phyloP scores from a whole-genome alignment of 92 coral and sea anemone genomes.

The Zoanthus gigantus region DNA sequence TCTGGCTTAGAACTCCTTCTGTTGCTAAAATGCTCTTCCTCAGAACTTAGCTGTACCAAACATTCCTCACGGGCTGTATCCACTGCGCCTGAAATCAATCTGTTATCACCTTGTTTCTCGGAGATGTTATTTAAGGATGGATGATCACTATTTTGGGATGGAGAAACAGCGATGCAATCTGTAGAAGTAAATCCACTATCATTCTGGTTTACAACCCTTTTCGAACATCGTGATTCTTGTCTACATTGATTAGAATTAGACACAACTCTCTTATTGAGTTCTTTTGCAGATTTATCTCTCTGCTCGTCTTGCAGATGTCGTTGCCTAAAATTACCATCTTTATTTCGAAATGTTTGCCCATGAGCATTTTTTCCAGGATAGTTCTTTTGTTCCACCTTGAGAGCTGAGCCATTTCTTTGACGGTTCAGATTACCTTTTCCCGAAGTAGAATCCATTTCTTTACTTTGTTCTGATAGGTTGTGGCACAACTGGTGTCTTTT shows the following conservation, averaged over 20 bases:
- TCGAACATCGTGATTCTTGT: neutral
- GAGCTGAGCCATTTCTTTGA: neutral
- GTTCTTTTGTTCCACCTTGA: neutral
- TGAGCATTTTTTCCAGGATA: neutral
- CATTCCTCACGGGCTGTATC: neutral
- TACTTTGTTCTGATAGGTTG: neutral
- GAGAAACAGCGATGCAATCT: neutral
- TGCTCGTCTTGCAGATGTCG: neutral
- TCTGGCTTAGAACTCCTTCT: neutral
- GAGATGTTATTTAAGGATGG: neutral
- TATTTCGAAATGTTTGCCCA: neutral
- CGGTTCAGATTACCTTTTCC: neutral
- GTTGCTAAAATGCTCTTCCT: neutral
- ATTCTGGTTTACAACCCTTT: neutral
- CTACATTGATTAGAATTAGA: neutral
- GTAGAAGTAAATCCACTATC: constrained; percentile 44
- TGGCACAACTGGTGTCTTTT: neutral
- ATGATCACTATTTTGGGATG: neutral
- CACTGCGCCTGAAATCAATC: neutral
- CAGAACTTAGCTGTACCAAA: neutral
- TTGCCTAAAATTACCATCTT: neutral
- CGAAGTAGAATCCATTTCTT: neutral
- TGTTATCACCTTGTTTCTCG: neutral
- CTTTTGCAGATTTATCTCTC: neutral
- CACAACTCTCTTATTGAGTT: neutral